Evolutionary conservation across 1,140 invertebrate species (phyloP).

Genomic region (Procambarus clarkii): DNA sequence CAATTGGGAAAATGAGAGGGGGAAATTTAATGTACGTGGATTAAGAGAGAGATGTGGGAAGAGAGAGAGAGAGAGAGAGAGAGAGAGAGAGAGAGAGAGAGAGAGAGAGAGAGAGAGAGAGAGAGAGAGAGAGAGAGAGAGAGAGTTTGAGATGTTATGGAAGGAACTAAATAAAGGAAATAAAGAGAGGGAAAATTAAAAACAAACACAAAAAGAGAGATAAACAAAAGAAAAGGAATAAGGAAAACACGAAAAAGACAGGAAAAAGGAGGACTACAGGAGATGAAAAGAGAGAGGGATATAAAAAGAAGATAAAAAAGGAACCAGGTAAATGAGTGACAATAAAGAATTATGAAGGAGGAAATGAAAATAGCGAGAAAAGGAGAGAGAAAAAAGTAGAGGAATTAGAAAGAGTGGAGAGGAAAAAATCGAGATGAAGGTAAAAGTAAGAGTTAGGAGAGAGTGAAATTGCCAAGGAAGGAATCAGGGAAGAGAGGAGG

Average conservation of each 20-base stretch:
- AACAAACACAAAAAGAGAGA: too few relatives aligned
- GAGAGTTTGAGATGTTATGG: not conserved
- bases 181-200: not conserved
- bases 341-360: not conserved
- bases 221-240: too few relatives aligned
- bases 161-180: not conserved
- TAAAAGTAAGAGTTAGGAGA: not conserved
- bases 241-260: not conserved
- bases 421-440: not conserved
- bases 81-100: not conserved
- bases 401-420: not conserved
- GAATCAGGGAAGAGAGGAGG: too few relatives aligned
- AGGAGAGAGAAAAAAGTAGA: not conserved
- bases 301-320: not conserved
- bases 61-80: too few relatives aligned
- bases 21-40: not conserved
- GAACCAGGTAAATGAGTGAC: not conserved
- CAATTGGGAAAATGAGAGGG: not conserved
- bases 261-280: not conserved
- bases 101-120: not conserved
- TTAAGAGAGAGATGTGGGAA: too few relatives aligned
- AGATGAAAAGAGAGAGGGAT: not conserved
- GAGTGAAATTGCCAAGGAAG: too few relatives aligned
- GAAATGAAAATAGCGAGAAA: not conserved
- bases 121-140: not conserved